Conservation (phyloP, 2,113 vertebrate genomes). For the Mormyrus iriodes region DNA sequence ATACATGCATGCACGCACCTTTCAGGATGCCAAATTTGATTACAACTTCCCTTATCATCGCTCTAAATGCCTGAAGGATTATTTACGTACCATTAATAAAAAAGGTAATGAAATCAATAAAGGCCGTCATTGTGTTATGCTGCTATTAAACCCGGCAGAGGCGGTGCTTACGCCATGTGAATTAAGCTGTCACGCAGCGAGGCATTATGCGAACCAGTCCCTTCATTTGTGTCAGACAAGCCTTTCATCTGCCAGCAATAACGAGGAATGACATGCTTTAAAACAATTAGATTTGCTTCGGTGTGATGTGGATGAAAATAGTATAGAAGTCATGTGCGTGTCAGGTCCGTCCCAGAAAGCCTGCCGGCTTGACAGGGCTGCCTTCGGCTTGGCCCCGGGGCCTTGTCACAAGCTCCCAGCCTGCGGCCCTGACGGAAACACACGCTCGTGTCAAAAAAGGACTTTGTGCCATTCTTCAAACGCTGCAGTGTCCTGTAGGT, state of each 20-base stretch:
- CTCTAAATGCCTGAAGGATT: slow-evolving; percentile 1
- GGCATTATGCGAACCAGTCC: slow-evolving; percentile 20
- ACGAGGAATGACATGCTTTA: slow-evolving; percentile 9
- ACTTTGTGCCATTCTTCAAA: slow-evolving; percentile 8
- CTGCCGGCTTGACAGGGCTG: slow-evolving; percentile 11
- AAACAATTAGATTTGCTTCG: slow-evolving; percentile 21
- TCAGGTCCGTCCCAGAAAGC: not conserved
- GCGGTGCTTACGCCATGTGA: not conserved
- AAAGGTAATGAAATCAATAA: slow-evolving; percentile 5
- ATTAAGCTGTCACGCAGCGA: slow-evolving; percentile 2
- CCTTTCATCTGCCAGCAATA: slow-evolving; percentile 12
- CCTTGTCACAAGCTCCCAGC: slow-evolving; percentile 24
- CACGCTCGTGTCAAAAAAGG: slow-evolving; percentile 22
- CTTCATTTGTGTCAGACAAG: slow-evolving; percentile 17
- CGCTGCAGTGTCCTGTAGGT: slow-evolving; percentile 19
- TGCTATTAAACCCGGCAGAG: not conserved
- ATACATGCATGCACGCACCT: not conserved
- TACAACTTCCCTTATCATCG: not conserved
- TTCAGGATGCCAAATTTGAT: not conserved
- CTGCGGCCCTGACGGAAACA: slow-evolving; percentile 22
- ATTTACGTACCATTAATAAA: slow-evolving; percentile 4
- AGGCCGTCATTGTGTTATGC: not conserved
- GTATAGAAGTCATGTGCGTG: not conserved
- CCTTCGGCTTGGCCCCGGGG: slow-evolving; percentile 32
- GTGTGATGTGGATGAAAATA: not conserved